phyloP scores from a whole-genome alignment of 2,797 vertebrate genomes.

The Menidia menidia region DNA sequence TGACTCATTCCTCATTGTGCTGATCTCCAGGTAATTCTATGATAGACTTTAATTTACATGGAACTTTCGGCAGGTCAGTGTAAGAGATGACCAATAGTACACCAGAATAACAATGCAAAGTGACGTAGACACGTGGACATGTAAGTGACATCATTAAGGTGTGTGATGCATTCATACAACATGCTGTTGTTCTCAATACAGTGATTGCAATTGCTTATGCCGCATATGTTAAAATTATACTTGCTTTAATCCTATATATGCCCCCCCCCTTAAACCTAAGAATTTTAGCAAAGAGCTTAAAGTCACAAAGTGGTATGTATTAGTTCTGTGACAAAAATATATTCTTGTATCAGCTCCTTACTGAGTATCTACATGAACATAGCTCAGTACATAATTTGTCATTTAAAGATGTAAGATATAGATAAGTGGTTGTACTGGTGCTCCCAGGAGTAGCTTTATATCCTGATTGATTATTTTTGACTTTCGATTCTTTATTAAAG shows the following conservation, averaged over 20 bases:
- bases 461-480: conserved; percentile 27
- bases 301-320: conserved; percentile 8
- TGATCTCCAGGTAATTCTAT: conserved; percentile 60
- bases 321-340: background rate
- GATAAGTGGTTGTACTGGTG: conserved; percentile 50
- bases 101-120: conserved; percentile 45
- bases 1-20: conserved; percentile 51
- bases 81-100: conserved; percentile 39
- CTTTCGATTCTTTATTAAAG: conserved; percentile 30
- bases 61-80: conserved; percentile 49
- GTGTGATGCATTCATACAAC: conserved; percentile 38
- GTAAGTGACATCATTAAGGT: conserved; percentile 38
- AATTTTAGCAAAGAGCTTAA: conserved; percentile 28
- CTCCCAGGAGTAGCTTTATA: conserved; percentile 57
- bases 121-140: conserved; percentile 52
- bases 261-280: conserved; percentile 1
- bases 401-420: conserved; percentile 36
- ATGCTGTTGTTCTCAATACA: conserved; percentile 33
- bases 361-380: conserved; percentile 42
- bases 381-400: conserved; percentile 24
- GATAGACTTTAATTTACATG: conserved; percentile 59
- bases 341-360: conserved; percentile 15
- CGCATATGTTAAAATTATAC: conserved; percentile 34
- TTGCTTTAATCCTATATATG: conserved; percentile 41
- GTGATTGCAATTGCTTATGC: conserved; percentile 45